phyloP scores from a whole-genome alignment of 2,888 invertebrate species.

The Sericinus montela region DNA sequence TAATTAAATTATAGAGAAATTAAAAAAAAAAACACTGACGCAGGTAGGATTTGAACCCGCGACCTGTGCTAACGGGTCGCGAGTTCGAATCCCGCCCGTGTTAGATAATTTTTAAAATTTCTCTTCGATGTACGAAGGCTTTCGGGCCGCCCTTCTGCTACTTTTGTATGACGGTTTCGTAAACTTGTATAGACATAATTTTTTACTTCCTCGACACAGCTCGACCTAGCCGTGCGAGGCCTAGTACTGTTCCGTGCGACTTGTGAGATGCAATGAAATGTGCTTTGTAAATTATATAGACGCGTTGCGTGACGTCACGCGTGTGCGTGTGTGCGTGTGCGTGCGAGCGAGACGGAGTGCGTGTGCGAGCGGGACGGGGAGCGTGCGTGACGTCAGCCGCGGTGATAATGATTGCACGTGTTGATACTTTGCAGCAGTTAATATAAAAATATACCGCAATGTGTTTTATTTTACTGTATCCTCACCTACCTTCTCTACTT shows the following conservation, averaged over 20 bases:
- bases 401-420: constrained; percentile 5
- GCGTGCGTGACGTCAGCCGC: constrained; percentile 10
- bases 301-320: not conserved
- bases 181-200: not conserved
- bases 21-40: too few relatives aligned
- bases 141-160: too few relatives aligned
- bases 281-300: not conserved
- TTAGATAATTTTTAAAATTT: too few relatives aligned
- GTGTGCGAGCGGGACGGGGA: constrained; percentile 10
- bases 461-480: constrained; percentile 16
- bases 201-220: too few relatives aligned
- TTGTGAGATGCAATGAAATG: not conserved
- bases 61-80: too few relatives aligned
- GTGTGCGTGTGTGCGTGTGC: constrained; percentile 5
- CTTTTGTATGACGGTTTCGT: too few relatives aligned
- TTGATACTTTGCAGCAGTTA: constrained; percentile 22
- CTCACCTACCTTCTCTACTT: too few relatives aligned
- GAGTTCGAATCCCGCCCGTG: too few relatives aligned
- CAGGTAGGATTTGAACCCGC: too few relatives aligned
- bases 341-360: constrained; percentile 9
- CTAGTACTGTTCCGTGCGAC: not conserved
- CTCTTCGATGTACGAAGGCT: too few relatives aligned
- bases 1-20: too few relatives aligned
- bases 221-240: too few relatives aligned
- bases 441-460: constrained; percentile 25